These are phyloP conservation scores for Oncorhynchus keta DNA, from an alignment of 2,113 vertebrate species.

Conservation along the genomic window DNA sequence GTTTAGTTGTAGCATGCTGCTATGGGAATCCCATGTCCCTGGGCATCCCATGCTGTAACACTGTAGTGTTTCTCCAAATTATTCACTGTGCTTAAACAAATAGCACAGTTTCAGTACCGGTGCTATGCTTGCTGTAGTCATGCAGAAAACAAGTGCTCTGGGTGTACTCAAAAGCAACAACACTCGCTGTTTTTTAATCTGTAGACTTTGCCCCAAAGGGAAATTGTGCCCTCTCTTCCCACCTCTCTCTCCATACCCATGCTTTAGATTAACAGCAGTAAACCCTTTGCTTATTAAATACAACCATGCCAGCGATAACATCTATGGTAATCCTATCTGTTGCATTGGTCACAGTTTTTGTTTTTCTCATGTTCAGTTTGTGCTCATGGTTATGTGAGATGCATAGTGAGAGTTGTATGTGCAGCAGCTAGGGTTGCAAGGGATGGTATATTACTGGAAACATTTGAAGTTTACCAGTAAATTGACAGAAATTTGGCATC, in stretches of 20 bases:
- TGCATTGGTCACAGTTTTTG: constrained; percentile 15
- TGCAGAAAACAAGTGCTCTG: not conserved
- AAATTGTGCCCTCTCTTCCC: constrained; percentile 6
- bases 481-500: too few relatives aligned
- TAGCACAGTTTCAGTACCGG: not conserved
- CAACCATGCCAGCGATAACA: not conserved
- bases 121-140: not conserved
- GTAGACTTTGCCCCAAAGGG: constrained; percentile 23
- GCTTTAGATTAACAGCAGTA: constrained; percentile 6
- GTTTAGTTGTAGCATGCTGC: not conserved
- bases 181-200: not conserved
- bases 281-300: constrained; percentile 25
- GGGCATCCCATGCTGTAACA: not conserved
- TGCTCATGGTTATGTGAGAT: not conserved
- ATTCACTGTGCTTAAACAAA: not conserved
- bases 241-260: constrained; percentile 3
- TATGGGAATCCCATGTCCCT: not conserved
- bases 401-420: not conserved
- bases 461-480: too few relatives aligned
- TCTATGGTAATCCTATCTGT: constrained; percentile 13
- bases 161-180: not conserved
- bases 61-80: not conserved
- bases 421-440: not conserved
- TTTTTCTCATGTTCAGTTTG: constrained; percentile 13
- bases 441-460: constrained; percentile 16